Evolutionary conservation across 1,140 invertebrate species (phyloP).

Genomic region (Hesperophylax magnus): DNA sequence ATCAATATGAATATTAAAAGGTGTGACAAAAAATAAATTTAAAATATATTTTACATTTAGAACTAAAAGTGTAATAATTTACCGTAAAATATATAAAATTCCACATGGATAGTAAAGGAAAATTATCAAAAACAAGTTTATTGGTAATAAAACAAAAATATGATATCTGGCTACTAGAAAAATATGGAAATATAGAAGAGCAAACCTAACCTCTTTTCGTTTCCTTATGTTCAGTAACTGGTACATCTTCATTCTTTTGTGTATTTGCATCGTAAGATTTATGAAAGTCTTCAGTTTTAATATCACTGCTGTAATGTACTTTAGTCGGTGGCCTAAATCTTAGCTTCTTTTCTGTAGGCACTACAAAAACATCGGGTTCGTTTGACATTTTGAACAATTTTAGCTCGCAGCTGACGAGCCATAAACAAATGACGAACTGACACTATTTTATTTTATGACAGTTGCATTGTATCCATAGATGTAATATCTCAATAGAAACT

Average conservation of each 20-base stretch:
- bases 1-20: too few relatives aligned
- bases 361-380: slow-evolving; percentile 19
- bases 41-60: too few relatives aligned
- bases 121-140: too few relatives aligned
- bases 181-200: slow-evolving; percentile 10
- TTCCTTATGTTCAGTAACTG: slow-evolving; percentile 59
- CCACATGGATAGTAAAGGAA: too few relatives aligned
- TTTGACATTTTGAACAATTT: slow-evolving; percentile 35
- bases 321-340: slow-evolving; percentile 41
- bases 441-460: not conserved
- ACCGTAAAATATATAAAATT: too few relatives aligned
- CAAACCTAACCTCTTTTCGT: slow-evolving; percentile 62
- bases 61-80: too few relatives aligned
- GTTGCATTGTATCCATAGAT: not conserved
- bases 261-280: slow-evolving; percentile 28
- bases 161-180: not conserved
- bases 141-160: not conserved
- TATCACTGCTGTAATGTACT: slow-evolving; percentile 45
- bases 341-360: slow-evolving; percentile 46
- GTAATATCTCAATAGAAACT: not conserved
- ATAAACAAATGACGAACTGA: not conserved
- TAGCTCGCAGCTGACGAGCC: not conserved
- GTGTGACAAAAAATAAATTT: too few relatives aligned
- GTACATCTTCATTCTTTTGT: slow-evolving; percentile 25
- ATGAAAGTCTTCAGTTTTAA: slow-evolving; percentile 34